These are phyloP conservation scores for Xiphorhynchus erythropygius DNA, from an alignment of 2,797 vertebrate genomes.

Conservation along the genomic window DNA sequence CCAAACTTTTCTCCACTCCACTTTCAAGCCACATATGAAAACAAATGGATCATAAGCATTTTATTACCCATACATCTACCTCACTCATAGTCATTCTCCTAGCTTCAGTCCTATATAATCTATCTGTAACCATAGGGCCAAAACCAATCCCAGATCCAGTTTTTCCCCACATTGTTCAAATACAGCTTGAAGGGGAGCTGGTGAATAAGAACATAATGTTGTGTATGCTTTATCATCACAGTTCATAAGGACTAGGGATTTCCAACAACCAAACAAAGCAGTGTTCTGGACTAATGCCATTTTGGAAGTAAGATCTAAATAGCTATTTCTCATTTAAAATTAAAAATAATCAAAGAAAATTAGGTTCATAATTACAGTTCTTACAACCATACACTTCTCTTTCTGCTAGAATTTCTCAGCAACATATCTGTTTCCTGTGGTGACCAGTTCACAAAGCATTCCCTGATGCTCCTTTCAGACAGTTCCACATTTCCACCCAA, in stretches of 20 bases:
- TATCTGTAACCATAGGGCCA: neutral
- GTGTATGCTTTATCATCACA: neutral
- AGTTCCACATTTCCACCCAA: neutral
- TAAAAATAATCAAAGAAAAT: neutral
- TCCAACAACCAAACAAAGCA: neutral
- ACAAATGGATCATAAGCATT: neutral
- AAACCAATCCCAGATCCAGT: neutral
- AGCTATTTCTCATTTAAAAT: neutral
- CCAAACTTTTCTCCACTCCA: neutral
- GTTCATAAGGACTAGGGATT: neutral
- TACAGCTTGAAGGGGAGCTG: neutral
- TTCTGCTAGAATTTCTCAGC: neutral
- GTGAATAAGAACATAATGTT: neutral
- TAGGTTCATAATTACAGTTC: neutral
- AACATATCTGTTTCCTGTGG: neutral
- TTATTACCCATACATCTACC: neutral
- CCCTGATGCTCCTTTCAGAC: neutral
- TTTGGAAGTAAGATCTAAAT: neutral
- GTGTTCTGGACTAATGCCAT: neutral
- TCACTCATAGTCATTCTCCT: neutral
- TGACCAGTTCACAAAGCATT: neutral
- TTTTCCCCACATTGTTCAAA: neutral
- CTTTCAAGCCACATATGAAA: neutral
- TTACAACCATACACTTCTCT: neutral
- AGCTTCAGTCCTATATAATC: neutral